Percentiles rank a stretch among this genome's conserved stretches.
Evolutionary conservation across 2,797 vertebrate genomes (phyloP).

Genomic region (Characodon lateralis): DNA sequence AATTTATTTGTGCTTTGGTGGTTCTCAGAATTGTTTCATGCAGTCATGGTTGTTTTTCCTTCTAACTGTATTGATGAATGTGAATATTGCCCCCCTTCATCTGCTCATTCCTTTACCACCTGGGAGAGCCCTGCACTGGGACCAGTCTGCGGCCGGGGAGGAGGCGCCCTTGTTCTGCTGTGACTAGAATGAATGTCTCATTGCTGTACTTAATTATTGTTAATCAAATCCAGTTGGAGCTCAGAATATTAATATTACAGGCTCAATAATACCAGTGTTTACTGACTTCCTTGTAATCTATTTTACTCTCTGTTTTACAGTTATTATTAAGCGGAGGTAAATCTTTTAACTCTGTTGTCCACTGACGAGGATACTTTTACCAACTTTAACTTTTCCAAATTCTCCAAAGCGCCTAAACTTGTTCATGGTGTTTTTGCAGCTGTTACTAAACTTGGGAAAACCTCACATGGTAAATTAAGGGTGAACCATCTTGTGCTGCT

Average conservation of each 20-base stretch:
- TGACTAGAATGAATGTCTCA: constrained; percentile 6
- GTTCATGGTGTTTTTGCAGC: neutral
- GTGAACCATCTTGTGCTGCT: constrained; percentile 18
- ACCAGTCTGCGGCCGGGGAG: neutral
- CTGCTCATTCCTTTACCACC: constrained; percentile 13
- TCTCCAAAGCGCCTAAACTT: neutral
- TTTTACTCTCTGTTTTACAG: neutral
- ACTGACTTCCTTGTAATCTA: neutral
- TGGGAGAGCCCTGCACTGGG: neutral
- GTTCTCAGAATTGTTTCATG: constrained; percentile 45
- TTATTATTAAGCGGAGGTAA: neutral
- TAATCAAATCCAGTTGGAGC: neutral
- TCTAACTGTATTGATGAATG: constrained; percentile 25
- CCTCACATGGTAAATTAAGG: neutral
- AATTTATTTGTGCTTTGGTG: constrained; percentile 73
- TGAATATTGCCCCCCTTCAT: constrained; percentile 18
- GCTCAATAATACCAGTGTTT: constrained; percentile 4
- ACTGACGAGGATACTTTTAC: neutral
- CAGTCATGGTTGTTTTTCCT: constrained; percentile 37
- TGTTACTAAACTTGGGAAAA: constrained; percentile 3
- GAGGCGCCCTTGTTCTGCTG: neutral
- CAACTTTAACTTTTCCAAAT: neutral
- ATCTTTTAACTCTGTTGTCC: neutral
- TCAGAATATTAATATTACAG: neutral
- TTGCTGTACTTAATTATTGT: neutral